A percentile compares a stretch with the other conserved stretches of the same genome.
These are phyloP conservation scores for Brachyhypopomus gauderio DNA, from an alignment of 2,113 vertebrate genomes.

Conservation along the genomic window DNA sequence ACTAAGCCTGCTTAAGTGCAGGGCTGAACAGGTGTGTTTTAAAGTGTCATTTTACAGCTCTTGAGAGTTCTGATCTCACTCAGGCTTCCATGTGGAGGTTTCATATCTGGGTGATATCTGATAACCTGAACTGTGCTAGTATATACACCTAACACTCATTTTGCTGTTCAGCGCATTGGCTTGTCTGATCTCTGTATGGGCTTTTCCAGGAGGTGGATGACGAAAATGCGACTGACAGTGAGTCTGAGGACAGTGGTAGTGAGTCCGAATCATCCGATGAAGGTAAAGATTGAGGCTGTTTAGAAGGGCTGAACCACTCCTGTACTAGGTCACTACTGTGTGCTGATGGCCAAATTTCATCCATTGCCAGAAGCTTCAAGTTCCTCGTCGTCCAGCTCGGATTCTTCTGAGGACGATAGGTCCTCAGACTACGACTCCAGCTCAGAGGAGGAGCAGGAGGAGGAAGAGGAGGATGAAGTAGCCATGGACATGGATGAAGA, in stretches of 20 bases:
- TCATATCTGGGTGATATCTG: too few relatives aligned
- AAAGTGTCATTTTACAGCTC: too few relatives aligned
- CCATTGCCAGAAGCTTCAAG: constrained; percentile 73
- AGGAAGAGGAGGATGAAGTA: constrained; percentile 59
- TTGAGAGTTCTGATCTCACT: too few relatives aligned
- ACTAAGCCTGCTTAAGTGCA: too few relatives aligned
- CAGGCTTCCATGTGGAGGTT: too few relatives aligned
- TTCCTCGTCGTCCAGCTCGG: constrained; percentile 76
- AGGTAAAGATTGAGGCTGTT: constrained; percentile 67
- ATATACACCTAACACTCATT: too few relatives aligned
- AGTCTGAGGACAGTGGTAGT: constrained; percentile 75
- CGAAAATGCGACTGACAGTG: constrained; percentile 63
- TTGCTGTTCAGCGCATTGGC: not conserved
- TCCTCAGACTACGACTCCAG: constrained; percentile 90
- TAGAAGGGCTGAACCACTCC: not conserved
- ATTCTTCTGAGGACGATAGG: constrained; percentile 81
- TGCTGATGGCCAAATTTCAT: not conserved
- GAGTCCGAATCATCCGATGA: constrained; percentile 88
- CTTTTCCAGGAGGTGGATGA: constrained; percentile 60
- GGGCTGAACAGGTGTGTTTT: too few relatives aligned
- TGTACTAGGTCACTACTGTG: not conserved
- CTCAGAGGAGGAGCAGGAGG: constrained; percentile 79
- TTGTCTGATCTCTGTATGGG: not conserved
- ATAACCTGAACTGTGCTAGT: too few relatives aligned
- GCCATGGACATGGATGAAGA: constrained; percentile 62